Percentiles rank a stretch among this genome's conserved stretches.
Evolutionary conservation across 2,113 vertebrate genomes (phyloP).

Genomic region (Eptesicus fuscus): DNA sequence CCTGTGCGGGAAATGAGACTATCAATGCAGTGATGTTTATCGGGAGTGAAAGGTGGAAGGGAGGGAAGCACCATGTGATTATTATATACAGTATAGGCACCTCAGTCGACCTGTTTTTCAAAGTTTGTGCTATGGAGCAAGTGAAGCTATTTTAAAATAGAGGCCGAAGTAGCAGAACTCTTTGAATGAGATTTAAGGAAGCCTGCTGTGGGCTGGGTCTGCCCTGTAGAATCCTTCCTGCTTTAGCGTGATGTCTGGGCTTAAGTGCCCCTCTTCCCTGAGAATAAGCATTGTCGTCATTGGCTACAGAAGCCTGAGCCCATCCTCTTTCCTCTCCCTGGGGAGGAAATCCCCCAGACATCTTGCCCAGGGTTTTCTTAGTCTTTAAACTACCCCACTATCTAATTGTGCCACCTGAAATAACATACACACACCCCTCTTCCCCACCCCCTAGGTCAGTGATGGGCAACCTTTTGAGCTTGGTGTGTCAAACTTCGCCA

Average conservation of each 20-base stretch:
- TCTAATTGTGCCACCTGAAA: slow-evolving; percentile 19
- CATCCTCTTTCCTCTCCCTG: background rate
- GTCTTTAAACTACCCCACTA: background rate
- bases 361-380: background rate
- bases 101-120: background rate
- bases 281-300: background rate
- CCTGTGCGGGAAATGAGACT: background rate
- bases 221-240: background rate
- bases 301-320: background rate
- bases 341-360: background rate
- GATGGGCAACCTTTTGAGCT: too few species aligned
- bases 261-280: background rate
- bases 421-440: background rate
- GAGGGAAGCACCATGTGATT: background rate
- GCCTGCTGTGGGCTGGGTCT: background rate
- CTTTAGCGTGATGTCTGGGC: background rate
- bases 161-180: background rate
- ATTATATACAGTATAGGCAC: background rate
- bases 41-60: background rate
- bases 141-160: slow-evolving; percentile 1
- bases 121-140: background rate
- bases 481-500: too few species aligned
- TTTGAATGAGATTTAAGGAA: background rate
- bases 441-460: too few species aligned
- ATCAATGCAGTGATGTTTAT: too few species aligned